Evolutionary conservation across 1,140 invertebrate genomes (phyloP), one percentile per base, ranked within the genome.

Genomic region (Drosophila ananassae): DNA sequence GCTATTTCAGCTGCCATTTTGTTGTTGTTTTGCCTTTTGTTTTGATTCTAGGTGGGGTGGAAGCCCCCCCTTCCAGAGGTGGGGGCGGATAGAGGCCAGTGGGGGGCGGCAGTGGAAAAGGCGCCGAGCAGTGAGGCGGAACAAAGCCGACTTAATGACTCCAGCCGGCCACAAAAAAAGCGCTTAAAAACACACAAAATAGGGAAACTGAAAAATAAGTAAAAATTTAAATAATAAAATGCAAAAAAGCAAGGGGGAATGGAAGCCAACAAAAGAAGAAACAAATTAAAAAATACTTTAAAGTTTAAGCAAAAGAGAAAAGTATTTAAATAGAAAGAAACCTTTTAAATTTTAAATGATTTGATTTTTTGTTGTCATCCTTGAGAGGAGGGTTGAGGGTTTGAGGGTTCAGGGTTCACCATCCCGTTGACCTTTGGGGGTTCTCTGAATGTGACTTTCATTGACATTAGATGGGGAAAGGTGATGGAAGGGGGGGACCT

Each of bases 111-210:
- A n/a, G n/a, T n/a, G 47, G 51, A 1, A 30, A 24, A 8, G 60
- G 46, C 34, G 22, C 24, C 44, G 47, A 24, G 76, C 80, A 83
- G 84, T 83, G 80, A 83, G 77, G 72, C 76, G 80, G 61, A 79
- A 83, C 72, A 83, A 83, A 84, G 80, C 80, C 76, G 80, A 84
- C 80, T 83, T 83, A 83, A 83, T 84, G 72, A 84, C 80, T 84
- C 57, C 58, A 21, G 64, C 72, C 61, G 63, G 61, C 80, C 75
- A 60, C 54, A 66, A 71, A 75, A 61, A 60, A 8, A 28, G 17
- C 25, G 32, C n/a, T 8, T 21, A 12, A 53, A 53, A 62, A 55
- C n/a, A 60, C 12, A 51, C 5, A 52, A 50, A 34, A 68, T 41
- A 39, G 48, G 54, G 25, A 48, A 37, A 64, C 21, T 51, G 22